phyloP scores from a whole-genome alignment of 1,140 invertebrate genomes.

The Megathymus violae region DNA sequence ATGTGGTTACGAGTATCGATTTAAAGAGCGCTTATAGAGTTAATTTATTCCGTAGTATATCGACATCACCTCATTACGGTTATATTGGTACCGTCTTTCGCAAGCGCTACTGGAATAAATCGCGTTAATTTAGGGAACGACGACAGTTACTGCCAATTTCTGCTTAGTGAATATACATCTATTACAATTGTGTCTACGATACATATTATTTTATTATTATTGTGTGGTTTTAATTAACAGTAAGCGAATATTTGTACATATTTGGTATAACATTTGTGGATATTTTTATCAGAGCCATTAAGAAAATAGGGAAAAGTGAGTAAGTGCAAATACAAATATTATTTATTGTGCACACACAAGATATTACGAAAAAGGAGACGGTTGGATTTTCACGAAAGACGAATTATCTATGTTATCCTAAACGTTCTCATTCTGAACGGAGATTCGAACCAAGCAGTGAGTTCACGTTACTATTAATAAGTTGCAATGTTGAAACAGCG shows the following conservation, averaged over 20 bases:
- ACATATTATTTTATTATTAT: conserved; percentile 9
- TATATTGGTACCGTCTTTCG: conserved; percentile 48
- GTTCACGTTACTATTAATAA: too few relatives aligned
- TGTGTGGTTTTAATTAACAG: conserved; percentile 7
- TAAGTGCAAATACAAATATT: too few relatives aligned
- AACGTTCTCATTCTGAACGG: too few relatives aligned
- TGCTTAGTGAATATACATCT: conserved; percentile 4
- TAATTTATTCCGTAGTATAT: conserved; percentile 49
- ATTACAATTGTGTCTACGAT: conserved; percentile 3
- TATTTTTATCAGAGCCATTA: neutral
- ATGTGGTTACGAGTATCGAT: conserved; percentile 28
- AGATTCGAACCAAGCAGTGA: too few relatives aligned
- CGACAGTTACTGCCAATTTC: conserved; percentile 18
- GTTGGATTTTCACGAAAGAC: too few relatives aligned
- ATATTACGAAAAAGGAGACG: too few relatives aligned
- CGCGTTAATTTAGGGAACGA: conserved; percentile 29
- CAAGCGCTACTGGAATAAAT: conserved; percentile 41
- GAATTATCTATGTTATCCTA: too few relatives aligned
- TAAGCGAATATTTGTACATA: neutral
- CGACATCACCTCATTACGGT: conserved; percentile 45
- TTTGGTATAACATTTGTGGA: neutral
- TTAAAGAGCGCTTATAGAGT: conserved; percentile 54
- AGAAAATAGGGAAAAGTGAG: too few relatives aligned
- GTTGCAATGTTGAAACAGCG: too few relatives aligned
- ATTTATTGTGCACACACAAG: too few relatives aligned